phyloP scores from a whole-genome alignment of 2,797 vertebrate genomes.

The Enteromius fasciolatus region DNA sequence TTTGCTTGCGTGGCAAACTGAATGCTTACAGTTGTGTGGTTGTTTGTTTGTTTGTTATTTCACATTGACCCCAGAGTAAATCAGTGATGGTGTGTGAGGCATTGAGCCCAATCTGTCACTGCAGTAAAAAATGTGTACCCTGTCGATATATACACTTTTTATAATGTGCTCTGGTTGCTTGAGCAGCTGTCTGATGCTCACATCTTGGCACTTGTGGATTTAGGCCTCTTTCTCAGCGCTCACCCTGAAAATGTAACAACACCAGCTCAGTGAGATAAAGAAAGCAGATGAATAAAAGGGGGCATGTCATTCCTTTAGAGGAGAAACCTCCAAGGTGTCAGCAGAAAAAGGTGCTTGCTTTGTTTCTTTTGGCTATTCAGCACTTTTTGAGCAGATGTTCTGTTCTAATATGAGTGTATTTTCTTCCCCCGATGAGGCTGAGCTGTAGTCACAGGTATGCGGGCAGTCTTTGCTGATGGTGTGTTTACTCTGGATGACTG shows the following conservation, averaged over 20 bases:
- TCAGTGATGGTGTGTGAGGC: neutral
- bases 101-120: neutral
- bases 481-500: conserved; percentile 32
- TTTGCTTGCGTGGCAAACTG: conserved; percentile 5
- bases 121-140: no score
- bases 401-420: conserved; percentile 31
- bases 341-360: conserved; percentile 67
- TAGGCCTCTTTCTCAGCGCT: neutral
- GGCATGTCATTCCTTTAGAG: conserved; percentile 68
- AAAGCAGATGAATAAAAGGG: conserved; percentile 44
- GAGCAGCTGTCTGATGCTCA: neutral
- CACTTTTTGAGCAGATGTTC: conserved; percentile 66
- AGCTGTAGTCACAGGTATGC: conserved; percentile 45
- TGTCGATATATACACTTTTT: neutral
- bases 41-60: conserved; percentile 11
- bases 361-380: conserved; percentile 73
- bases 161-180: neutral
- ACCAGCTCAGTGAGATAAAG: conserved; percentile 42
- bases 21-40: neutral
- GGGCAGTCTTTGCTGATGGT: conserved; percentile 54
- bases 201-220: neutral
- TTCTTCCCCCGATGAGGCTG: neutral
- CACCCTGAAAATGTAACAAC: conserved; percentile 57
- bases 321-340: conserved; percentile 65
- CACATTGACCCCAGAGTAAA: neutral